A percentile compares a stretch with the other conserved stretches of the same genome.
These are phyloP conservation scores for Myotis pilosus DNA, from an alignment of 2,797 vertebrate species.

Conservation along the genomic window DNA sequence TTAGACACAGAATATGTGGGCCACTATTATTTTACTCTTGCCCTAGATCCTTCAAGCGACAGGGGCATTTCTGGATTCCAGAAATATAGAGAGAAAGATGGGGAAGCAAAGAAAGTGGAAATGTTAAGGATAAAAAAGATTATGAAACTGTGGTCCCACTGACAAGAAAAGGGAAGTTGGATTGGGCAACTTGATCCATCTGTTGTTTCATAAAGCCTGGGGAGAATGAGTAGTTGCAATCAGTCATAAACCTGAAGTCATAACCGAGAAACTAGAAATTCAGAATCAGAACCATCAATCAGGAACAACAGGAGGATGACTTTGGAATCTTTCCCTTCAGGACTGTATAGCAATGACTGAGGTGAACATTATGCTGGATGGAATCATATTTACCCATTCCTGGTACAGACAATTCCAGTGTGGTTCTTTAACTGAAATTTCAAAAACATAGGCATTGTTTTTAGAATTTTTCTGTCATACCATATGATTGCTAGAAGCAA, in stretches of 20 bases:
- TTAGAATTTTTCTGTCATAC: constrained; percentile 21
- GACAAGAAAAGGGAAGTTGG: background rate
- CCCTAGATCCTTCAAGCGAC: background rate
- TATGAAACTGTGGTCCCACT: background rate
- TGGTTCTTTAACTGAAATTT: background rate
- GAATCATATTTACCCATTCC: background rate
- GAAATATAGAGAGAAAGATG: background rate
- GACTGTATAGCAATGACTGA: too few relatives aligned
- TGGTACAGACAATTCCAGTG: background rate
- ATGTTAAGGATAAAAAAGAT: background rate
- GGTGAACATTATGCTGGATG: background rate
- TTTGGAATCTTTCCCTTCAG: background rate
- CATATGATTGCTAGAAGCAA: background rate
- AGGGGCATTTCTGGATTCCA: background rate
- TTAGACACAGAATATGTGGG: background rate
- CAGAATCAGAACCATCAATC: background rate
- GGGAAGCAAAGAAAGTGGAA: background rate
- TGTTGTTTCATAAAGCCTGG: background rate
- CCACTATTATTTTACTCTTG: background rate
- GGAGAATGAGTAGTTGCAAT: background rate
- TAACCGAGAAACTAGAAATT: background rate
- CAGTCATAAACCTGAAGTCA: background rate
- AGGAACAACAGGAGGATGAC: background rate
- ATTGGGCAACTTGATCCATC: background rate
- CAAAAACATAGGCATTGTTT: background rate